phyloP scores from a whole-genome alignment of 2,888 invertebrate genomes.

The Oithona nana region DNA sequence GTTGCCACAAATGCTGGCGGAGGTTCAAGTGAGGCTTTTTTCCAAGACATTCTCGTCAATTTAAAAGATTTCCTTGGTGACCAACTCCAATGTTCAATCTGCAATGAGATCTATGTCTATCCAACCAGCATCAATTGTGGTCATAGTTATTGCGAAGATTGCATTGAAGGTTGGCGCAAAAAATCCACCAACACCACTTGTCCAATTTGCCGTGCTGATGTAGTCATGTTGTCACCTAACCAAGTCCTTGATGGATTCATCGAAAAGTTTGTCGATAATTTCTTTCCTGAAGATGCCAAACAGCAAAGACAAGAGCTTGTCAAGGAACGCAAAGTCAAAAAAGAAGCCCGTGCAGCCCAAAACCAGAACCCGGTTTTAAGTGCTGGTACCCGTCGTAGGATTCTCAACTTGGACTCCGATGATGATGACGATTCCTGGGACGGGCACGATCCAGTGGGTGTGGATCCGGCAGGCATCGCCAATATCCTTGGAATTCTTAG shows the following conservation, averaged over 20 bases:
- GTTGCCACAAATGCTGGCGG: background rate
- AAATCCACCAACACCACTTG: slow-evolving; percentile 33
- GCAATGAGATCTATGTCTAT: slow-evolving; percentile 46
- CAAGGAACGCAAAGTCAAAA: slow-evolving; percentile 26
- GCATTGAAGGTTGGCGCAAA: slow-evolving; percentile 48
- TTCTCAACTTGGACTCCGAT: background rate
- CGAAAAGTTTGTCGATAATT: slow-evolving; percentile 43
- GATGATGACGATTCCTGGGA: background rate
- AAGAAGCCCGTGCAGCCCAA: background rate
- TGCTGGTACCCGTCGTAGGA: background rate
- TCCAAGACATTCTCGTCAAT: slow-evolving; percentile 26
- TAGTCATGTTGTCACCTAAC: slow-evolving; percentile 37
- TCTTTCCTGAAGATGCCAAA: slow-evolving; percentile 38
- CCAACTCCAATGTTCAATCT: slow-evolving; percentile 52
- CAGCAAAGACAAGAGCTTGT: slow-evolving; percentile 36
- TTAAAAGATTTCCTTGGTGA: slow-evolving; percentile 42
- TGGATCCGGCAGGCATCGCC: no score
- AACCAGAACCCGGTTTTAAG: background rate
- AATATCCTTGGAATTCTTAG: no score
- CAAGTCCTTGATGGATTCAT: slow-evolving; percentile 50
- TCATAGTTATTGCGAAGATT: slow-evolving; percentile 51
- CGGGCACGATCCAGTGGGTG: no score
- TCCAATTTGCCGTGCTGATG: slow-evolving; percentile 42
- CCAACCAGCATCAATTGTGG: slow-evolving; percentile 49
- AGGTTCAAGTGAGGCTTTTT: background rate